Evolutionary conservation across 2,113 vertebrate species (phyloP), one percentile per base, ranked within the genome.

Genomic region (Sapayoa aenigma): DNA sequence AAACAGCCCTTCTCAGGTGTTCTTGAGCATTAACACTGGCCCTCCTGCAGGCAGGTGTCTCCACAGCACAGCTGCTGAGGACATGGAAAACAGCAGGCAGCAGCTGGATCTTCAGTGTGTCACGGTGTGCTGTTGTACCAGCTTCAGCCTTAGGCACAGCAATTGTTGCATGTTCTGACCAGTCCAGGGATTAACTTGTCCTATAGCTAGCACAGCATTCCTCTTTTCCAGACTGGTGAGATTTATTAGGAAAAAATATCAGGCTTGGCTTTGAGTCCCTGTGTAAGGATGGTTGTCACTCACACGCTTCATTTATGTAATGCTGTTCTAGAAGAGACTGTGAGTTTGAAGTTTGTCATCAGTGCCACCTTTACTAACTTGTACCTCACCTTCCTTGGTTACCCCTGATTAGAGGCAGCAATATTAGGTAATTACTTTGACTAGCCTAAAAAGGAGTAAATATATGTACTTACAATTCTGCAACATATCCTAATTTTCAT

Each of bases 401-500:
- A 83, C 23, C 60, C 59, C 53, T 73, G 63, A 73, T 84, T 92
- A 74, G 59, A 72, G n/a, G 47, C 35, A 94, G 66, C 53, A 62
- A 28, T 90, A 56, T 69, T 92, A 42, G 11, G 18, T 74, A 56
- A 84, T 87, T 92, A 30, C 62, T 72, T 87, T 94, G 71, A 66
- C 50, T 82, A 82, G 37, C 47, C 78, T 80, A 89, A 84, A 83
- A 76, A 69, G 55, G 56, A 71, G 47, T 69, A 69, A 60, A 42
- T 33, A 90, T 71, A 78, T 9, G 15, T 71, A 79, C 37, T 82
- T 82, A 67, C 5, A 68, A 25, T 88, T 91, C 94, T 92, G 76
- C 76, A 82, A 80, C 84, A 77, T 77, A 60, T 13, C 62, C 72
- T 86, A 17, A 82, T 94, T 95, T 97, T 90, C 62, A 87, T 90